Percentiles rank a stretch among this genome's conserved stretches.
phyloP scores from a whole-genome alignment of 2,888 invertebrate genomes.

The Mythimna ferrago region DNA sequence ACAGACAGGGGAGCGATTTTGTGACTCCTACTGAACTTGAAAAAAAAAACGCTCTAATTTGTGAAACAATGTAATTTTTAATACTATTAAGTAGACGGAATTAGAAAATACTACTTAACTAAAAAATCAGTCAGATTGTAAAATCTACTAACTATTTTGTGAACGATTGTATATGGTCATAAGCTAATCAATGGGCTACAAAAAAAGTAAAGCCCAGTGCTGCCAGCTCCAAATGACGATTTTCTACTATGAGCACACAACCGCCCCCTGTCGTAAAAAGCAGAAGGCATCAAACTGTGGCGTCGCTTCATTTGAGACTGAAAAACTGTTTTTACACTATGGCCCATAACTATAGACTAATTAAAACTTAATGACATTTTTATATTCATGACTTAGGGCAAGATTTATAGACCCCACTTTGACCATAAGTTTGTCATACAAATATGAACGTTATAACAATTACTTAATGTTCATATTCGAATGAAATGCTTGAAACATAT shows the following conservation, averaged over 20 bases:
- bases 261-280: conserved; percentile 55
- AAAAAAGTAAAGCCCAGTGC: conserved; percentile 17
- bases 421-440: background rate
- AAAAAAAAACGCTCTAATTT: conserved; percentile 15
- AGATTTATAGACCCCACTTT: background rate
- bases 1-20: conserved; percentile 63
- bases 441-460: background rate
- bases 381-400: background rate
- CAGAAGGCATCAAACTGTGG: conserved; percentile 76
- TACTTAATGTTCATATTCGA: background rate
- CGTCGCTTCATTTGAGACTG: conserved; percentile 56
- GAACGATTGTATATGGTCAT: conserved; percentile 29
- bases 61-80: conserved; percentile 19
- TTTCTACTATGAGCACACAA: conserved; percentile 54
- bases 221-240: conserved; percentile 36
- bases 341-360: conserved; percentile 8
- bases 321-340: conserved; percentile 29
- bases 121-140: conserved; percentile 50
- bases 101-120: conserved; percentile 40
- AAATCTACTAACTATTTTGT: conserved; percentile 52
- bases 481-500: background rate
- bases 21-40: conserved; percentile 35
- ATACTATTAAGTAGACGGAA: conserved; percentile 50
- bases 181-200: conserved; percentile 1
- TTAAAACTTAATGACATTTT: background rate